These are phyloP conservation scores for Leucophora obtusa DNA, from an alignment of 2,888 invertebrate species.

Conservation along the genomic window DNA sequence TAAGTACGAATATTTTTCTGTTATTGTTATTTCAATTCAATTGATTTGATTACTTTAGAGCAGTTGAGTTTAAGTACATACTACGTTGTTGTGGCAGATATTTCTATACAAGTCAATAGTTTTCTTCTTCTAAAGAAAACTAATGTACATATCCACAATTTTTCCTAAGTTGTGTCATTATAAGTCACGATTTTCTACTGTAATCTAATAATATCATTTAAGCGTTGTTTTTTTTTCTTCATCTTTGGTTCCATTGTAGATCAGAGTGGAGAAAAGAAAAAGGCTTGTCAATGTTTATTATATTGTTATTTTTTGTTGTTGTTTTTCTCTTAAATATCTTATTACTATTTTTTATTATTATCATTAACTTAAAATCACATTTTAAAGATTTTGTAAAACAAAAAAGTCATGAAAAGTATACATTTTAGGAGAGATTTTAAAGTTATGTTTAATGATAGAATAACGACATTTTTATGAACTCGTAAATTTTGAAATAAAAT, in stretches of 20 bases:
- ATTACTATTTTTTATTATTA: constrained; percentile 58
- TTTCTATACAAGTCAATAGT: neutral
- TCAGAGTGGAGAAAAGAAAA: constrained; percentile 45
- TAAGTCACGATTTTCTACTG: constrained; percentile 63
- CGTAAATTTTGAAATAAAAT: constrained; percentile 23
- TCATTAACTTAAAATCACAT: constrained; percentile 55
- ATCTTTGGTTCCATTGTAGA: constrained; percentile 17
- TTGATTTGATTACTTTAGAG: constrained; percentile 19
- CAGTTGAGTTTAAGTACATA: constrained; percentile 1
- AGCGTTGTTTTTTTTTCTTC: constrained; percentile 33
- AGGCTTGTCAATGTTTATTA: constrained; percentile 59
- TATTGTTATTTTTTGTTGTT: constrained; percentile 39
- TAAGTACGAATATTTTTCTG: constrained; percentile 10
- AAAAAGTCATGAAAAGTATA: neutral
- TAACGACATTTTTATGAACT: constrained; percentile 28
- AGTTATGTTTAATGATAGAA: constrained; percentile 46
- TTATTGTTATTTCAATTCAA: constrained; percentile 36
- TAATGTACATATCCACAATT: neutral
- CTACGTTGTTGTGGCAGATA: neutral
- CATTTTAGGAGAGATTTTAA: constrained; percentile 24
- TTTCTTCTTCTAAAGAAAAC: constrained; percentile 2
- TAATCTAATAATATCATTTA: constrained; percentile 63
- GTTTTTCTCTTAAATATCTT: constrained; percentile 51
- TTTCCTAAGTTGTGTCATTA: constrained; percentile 46
- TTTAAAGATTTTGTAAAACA: constrained; percentile 48